Base-by-base conservation (phyloP, 2,888 invertebrate species). In the Catotricha subobsoleta region DNA sequence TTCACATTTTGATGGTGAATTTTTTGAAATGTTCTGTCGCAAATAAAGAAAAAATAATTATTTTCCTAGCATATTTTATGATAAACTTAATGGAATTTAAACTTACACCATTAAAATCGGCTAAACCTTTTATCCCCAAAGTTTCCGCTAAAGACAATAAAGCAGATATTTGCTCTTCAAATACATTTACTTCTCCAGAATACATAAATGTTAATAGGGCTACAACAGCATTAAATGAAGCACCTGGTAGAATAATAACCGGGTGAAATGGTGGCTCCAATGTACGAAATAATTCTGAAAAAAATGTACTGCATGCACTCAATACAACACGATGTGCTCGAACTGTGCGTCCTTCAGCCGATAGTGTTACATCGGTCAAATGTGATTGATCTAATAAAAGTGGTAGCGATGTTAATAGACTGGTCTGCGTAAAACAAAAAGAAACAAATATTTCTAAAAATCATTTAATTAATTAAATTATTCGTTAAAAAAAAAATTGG, bases 301-400 rank as follows among this genome's bases (percentile, higher is more conserved):
- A 90, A 65, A 90, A 90, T 49, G 80, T 78, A 62, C 88, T 88
- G 65, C 90, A 88, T 47, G 87, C 83, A 20, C 88, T 88, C 43
- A 90, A 66, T 39, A 90, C 81, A 40, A 90, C 74, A 53, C 77
- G 74, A 62, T 90, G 90, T 2, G 88, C 90, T 52, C 77, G 77
- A 48, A 90, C 67, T n/a, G 78, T 76, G 45, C 80, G 75, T 18
- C 84, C 82, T 50, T 80, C 83, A 5, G 87, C 87, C 48, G 83
- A 83, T 36, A 90, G 67, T 10, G 87, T 88, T 38, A 88, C 84
- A 61, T 88, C 87, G 42, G 86, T 81, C 52, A 87, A 68, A 58
- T 83, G 74, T 50, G 84, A 84, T 42, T 79, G 76, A 52, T 79
- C 79, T 49, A 86, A 67, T 54, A 86, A 69, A 48, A 77, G 74